Evolutionary conservation across 2,797 vertebrate species (phyloP).

Genomic region (Alcedo atthis): DNA sequence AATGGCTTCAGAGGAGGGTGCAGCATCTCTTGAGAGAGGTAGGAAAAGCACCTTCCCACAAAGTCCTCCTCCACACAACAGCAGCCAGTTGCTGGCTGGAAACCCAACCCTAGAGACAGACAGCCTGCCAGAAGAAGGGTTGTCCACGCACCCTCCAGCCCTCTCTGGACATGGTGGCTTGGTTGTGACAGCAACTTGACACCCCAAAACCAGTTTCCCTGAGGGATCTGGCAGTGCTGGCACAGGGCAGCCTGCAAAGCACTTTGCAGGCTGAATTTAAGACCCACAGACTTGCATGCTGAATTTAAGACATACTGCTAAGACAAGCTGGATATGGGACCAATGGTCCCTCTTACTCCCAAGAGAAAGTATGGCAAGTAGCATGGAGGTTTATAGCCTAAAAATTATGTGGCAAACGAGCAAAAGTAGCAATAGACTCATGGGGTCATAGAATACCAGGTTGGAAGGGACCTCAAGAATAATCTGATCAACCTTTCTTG

Average conservation of each 20-base stretch:
- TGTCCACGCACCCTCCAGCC: neutral
- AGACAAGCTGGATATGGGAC: neutral
- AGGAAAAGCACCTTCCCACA: neutral
- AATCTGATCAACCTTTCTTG: neutral
- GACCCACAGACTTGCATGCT: neutral
- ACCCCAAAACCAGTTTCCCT: neutral
- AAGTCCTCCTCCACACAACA: neutral
- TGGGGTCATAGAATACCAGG: neutral
- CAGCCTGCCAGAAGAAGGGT: neutral
- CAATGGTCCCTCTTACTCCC: neutral
- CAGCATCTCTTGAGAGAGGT: neutral
- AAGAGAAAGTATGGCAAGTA: neutral
- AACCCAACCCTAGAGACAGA: neutral
- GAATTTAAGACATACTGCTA: neutral
- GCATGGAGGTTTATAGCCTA: neutral
- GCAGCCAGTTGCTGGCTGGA: neutral
- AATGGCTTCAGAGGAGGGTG: neutral
- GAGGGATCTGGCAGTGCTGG: fast-evolving
- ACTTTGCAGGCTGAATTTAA: neutral
- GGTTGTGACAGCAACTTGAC: neutral
- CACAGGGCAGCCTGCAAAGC: neutral
- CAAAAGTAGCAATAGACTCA: neutral
- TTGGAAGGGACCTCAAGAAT: neutral
- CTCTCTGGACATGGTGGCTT: neutral
- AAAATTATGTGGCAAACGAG: neutral